Evolutionary conservation across 1,140 invertebrate genomes (phyloP).

Genomic region (Paracyclopina nana): DNA sequence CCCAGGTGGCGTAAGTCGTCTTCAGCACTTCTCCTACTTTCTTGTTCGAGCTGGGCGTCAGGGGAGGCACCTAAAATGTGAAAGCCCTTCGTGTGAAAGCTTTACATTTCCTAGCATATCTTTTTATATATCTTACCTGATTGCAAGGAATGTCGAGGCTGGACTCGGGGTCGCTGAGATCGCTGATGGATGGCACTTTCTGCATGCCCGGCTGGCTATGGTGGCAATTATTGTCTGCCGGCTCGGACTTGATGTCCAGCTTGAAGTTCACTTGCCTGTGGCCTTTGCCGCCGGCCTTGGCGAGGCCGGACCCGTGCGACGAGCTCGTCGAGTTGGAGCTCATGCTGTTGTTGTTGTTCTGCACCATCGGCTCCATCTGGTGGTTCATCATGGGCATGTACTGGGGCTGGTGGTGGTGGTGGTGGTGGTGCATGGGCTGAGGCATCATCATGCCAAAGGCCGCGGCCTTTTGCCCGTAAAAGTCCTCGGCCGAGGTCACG

Average conservation of each 20-base stretch:
- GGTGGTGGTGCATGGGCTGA: slow-evolving; percentile 1
- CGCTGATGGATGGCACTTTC: neutral
- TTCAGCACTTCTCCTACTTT: slow-evolving; percentile 93
- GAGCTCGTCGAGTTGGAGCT: neutral
- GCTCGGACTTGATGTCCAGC: neutral
- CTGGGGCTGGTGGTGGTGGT: neutral
- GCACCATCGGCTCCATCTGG: neutral
- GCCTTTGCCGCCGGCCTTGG: neutral
- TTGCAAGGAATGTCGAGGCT: neutral
- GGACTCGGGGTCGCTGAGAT: neutral
- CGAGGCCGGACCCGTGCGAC: neutral
- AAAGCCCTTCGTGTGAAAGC: neutral
- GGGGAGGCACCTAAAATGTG: slow-evolving; percentile 60
- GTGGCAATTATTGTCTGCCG: neutral
- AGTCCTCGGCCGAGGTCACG: neutral
- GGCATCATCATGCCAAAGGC: too few species aligned
- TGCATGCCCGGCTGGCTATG: neutral
- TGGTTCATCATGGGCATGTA: neutral
- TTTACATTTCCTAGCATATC: neutral
- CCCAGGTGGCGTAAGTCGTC: slow-evolving; percentile 88
- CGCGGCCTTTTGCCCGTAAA: neutral
- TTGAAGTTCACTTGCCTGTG: neutral
- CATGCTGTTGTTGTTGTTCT: neutral
- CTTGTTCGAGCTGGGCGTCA: slow-evolving; percentile 92
- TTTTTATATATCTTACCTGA: neutral